Percentiles rank a stretch among this genome's conserved stretches.
Conservation (phyloP, 2,797 vertebrate species). For the Emydoidea blandingii region DNA sequence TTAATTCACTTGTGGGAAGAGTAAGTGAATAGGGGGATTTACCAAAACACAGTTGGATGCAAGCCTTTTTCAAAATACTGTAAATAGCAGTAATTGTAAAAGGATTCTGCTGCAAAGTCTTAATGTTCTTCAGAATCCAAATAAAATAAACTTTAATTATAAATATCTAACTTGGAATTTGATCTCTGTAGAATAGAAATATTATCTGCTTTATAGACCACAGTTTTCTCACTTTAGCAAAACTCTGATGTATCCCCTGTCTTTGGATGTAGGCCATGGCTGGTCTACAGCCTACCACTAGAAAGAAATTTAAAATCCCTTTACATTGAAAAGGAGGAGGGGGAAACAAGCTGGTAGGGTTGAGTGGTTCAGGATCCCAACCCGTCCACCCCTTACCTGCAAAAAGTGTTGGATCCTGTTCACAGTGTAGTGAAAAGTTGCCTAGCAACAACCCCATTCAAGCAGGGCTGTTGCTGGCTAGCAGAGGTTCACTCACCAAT, state of each 20-base stretch:
- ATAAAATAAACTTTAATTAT: neutral
- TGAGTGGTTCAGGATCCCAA: neutral
- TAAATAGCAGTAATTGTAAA: slow-evolving; percentile 36
- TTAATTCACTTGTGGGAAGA: slow-evolving; percentile 26
- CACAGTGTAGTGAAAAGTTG: neutral
- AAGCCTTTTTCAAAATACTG: slow-evolving; percentile 51
- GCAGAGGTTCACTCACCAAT: neutral
- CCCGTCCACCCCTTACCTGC: neutral
- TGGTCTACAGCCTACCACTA: neutral
- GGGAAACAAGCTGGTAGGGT: slow-evolving; percentile 13
- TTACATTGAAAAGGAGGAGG: slow-evolving; percentile 1
- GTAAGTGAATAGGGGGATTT: slow-evolving; percentile 51
- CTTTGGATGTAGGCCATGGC: neutral
- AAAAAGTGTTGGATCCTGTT: neutral
- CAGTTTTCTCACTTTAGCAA: slow-evolving; percentile 32
- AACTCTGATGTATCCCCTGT: slow-evolving; percentile 4
- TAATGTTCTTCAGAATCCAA: slow-evolving; percentile 23
- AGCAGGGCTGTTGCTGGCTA: slow-evolving; percentile 5
- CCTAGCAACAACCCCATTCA: neutral
- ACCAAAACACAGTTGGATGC: slow-evolving; percentile 45
- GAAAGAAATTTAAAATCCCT: slow-evolving; percentile 14
- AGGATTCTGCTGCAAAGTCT: slow-evolving; percentile 50
- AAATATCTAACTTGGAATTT: slow-evolving; percentile 5
- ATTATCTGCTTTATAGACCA: neutral
- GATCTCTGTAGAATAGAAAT: slow-evolving; percentile 17